These are phyloP conservation scores for Coracopsis vasa DNA, from an alignment of 2,113 vertebrate species.

Conservation along the genomic window DNA sequence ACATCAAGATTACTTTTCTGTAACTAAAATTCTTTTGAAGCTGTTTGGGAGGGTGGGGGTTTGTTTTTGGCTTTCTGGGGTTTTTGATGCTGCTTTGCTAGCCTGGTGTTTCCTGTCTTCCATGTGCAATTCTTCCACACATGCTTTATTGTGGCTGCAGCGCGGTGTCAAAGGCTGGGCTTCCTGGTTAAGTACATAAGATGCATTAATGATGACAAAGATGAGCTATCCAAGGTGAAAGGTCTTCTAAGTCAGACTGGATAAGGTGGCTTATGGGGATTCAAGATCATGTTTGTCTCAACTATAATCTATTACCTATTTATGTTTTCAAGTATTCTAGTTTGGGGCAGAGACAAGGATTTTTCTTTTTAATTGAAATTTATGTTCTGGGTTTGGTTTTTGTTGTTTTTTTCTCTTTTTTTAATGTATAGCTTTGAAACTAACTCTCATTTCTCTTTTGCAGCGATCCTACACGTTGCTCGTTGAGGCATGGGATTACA, in stretches of 20 bases:
- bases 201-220: constrained; percentile 59
- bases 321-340: constrained; percentile 28
- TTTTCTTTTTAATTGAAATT: background rate
- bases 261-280: constrained; percentile 34
- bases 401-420: background rate
- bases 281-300: constrained; percentile 46
- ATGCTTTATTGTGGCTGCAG: background rate
- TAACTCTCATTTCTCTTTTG: constrained; percentile 67
- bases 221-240: constrained; percentile 56
- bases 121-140: background rate
- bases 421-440: background rate
- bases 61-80: background rate
- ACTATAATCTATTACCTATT: constrained; percentile 62
- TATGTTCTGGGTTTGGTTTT: accelerated
- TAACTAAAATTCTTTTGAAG: background rate
- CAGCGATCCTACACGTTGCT: constrained; percentile 98
- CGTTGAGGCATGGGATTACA: constrained; percentile 94
- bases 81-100: background rate
- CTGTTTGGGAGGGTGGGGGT: background rate
- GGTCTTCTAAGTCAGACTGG: constrained; percentile 59
- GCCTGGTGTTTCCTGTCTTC: background rate
- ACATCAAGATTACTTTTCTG: background rate
- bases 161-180: constrained; percentile 9
- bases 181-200: constrained; percentile 54
- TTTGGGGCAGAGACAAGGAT: background rate